Base-by-base conservation (phyloP, 2,797 vertebrate genomes). In the Cossypha dichroa region DNA sequence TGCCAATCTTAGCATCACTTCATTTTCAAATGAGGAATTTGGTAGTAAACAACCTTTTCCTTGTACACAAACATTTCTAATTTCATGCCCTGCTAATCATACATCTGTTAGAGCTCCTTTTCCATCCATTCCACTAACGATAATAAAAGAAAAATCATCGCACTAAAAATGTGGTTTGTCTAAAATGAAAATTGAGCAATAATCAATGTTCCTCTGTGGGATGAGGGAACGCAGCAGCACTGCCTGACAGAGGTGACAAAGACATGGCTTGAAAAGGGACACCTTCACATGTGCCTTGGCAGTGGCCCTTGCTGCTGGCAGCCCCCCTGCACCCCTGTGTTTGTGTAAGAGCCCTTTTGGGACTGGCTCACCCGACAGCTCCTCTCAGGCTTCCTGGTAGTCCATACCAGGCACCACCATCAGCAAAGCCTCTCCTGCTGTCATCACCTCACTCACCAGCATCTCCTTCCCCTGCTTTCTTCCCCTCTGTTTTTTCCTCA, bases 71-170 rank as follows among this genome's bases (percentile, higher is more conserved):
- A 97, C 94, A 97, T 97, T 97, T 98, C 97, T 97, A 97, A 98
- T 98, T 98, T 98, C 98, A 98, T 96, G 96, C 96, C 97, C 90
- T 97, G 97, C 97, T 98, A 97, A 98, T 97, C 97, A 96, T 97
- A 98, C 97, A 98, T 98, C 97, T 98, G 98, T 96, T 96, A 96
- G 91, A 97, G 93, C 94, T 96, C 85, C 88, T 94, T 96, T 94
- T 94, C 93, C 82, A 96, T 94, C 95, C 95, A 75, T 36, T 88
- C 62, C 90, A 83, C 89, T 95, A 96, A 94, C 5, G 25, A 96
- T 49, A 97, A 96, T 84, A 95, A 95, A 96, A 96, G 96, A 97
- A 97, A 98, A 97, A 97, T 93, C 83, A 48, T 78, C 4, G 0
- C 38, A 80, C 94, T 96, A 97, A 97, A 96, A 96, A 97, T n/a